Percentiles rank a stretch among this genome's conserved stretches.
Evolutionary conservation across 1,140 invertebrate genomes (phyloP).

Genomic region (Temnothorax curvispinosus): DNA sequence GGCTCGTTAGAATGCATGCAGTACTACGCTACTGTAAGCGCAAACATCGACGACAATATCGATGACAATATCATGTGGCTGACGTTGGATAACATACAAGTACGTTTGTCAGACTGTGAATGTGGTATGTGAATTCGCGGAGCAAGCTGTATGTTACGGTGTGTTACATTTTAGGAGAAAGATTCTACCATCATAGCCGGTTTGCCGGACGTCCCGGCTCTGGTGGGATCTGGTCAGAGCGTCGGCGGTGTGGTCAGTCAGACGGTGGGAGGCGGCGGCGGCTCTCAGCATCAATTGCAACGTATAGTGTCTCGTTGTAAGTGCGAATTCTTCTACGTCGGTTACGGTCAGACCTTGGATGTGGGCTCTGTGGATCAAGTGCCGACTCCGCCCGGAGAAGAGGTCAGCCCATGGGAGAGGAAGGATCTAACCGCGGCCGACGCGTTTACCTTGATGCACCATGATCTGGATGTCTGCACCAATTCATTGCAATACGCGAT

Average conservation of each 20-base stretch:
- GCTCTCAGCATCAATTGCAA: constrained; percentile 91
- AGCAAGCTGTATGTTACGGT: background rate
- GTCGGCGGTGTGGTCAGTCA: constrained; percentile 98
- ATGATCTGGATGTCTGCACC: constrained; percentile 98
- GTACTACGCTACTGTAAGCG: constrained; percentile 98
- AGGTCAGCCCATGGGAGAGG: constrained; percentile 90
- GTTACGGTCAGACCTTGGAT: constrained; percentile 95
- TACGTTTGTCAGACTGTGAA: constrained; percentile 48
- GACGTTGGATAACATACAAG: constrained; percentile 95
- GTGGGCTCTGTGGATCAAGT: constrained; percentile 89
- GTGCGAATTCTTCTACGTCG: constrained; percentile 99
- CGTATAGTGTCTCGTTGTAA: constrained; percentile 98
- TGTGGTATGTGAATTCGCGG: too few relatives aligned
- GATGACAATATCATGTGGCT: constrained; percentile 98
- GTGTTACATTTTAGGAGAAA: constrained; percentile 87
- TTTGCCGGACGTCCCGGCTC: constrained; percentile 93
- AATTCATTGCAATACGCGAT: constrained; percentile 98
- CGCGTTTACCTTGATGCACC: constrained; percentile 99
- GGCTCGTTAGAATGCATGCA: constrained; percentile 99
- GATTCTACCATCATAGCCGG: constrained; percentile 91
- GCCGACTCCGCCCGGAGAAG: constrained; percentile 89
- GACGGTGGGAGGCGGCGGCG: constrained; percentile 94
- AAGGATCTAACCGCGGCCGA: constrained; percentile 94
- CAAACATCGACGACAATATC: constrained; percentile 91
- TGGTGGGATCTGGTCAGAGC: constrained; percentile 97